A percentile compares a stretch with the other conserved stretches of the same genome.
These are phyloP conservation scores for Eubasilissa splendida DNA, from an alignment of 2,888 invertebrate genomes.

Conservation along the genomic window DNA sequence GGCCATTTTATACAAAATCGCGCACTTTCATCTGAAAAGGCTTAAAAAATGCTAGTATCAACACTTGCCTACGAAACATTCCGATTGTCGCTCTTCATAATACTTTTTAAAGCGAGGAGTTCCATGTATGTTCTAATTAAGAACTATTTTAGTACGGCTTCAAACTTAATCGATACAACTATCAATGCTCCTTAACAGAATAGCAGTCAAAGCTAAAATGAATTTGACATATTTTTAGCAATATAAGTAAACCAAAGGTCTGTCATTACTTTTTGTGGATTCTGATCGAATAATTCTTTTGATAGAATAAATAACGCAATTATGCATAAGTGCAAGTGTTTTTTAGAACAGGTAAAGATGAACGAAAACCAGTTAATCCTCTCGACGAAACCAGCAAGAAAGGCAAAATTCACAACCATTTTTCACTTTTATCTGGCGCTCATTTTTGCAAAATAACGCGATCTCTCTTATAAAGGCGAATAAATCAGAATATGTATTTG, in stretches of 20 bases:
- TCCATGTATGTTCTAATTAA: too few relatives aligned
- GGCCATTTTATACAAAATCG: conserved; percentile 5
- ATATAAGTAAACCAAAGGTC: too few relatives aligned
- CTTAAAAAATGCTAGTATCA: conserved; percentile 7
- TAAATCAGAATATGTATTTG: conserved; percentile 9
- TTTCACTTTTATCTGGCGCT: conserved; percentile 16
- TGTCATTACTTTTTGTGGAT: too few relatives aligned
- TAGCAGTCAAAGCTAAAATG: too few relatives aligned
- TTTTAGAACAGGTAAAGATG: neutral
- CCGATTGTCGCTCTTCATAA: conserved; percentile 27
- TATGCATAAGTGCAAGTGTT: too few relatives aligned
- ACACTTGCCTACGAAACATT: conserved; percentile 8
- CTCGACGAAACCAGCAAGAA: conserved; percentile 13
- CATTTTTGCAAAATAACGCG: conserved; percentile 10
- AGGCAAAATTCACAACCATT: conserved; percentile 30
- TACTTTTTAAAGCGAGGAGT: too few relatives aligned
- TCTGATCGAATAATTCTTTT: too few relatives aligned
- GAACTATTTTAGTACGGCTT: too few relatives aligned
- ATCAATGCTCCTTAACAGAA: too few relatives aligned
- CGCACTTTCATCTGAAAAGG: conserved; percentile 12
- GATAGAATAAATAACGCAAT: too few relatives aligned
- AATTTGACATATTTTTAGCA: too few relatives aligned
- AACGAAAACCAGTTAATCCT: neutral
- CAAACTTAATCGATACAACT: too few relatives aligned
- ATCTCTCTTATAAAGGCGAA: neutral